Base-by-base conservation (phyloP, 2,797 vertebrate species). In the Coccyzus lansbergi region DNA sequence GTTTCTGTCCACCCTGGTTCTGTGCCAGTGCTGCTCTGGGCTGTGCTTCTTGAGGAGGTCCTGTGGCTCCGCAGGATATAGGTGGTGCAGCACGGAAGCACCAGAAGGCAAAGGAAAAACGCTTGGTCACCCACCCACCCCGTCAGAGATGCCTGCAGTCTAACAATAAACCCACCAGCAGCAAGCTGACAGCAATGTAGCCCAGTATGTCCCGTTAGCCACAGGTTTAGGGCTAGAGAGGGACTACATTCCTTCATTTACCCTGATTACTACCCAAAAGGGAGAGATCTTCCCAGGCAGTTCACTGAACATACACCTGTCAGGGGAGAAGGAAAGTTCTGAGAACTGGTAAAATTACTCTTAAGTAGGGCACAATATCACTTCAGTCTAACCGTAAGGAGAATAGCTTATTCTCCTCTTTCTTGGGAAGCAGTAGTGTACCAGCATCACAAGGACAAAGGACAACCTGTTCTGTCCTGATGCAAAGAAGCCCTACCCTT, bases 381-480 rank as follows among this genome's bases (percentile, higher is more conserved):
- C 28, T 48, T 68, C 34, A 19, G 40, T 18, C 40, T 58, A 71
- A 51, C 19, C 42, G 20, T 25, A 53, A 64, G 56, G 28, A 62
- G 69, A 77, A 92, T n/a, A 46, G 94, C 86, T 72, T 67, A 59
- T 81, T 69, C 40, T 83, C 31, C 48, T 34, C 36, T 86, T 83
- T 83, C 51, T 76, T 9, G 9, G 62, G 68, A 58, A 83, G 36
- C 3, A 7, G 55, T 59, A 52, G 24, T 3, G 10, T 63, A 79
- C 17, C 44, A 60, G 74, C 48, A 38, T 17, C 62, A 12, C 88
- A 93, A 91, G 76, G 86, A 86, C 12, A 0, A 96, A 93, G 93
- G 86, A 95, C 95, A 90, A 46, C 33, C 42, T 91, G 90, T 96
- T 93, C 93, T 93, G 87, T 96, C 63, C 85, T 90, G 72, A 90